phyloP scores from a whole-genome alignment of 2,797 vertebrate species.

The Acipenser oxyrinchus region DNA sequence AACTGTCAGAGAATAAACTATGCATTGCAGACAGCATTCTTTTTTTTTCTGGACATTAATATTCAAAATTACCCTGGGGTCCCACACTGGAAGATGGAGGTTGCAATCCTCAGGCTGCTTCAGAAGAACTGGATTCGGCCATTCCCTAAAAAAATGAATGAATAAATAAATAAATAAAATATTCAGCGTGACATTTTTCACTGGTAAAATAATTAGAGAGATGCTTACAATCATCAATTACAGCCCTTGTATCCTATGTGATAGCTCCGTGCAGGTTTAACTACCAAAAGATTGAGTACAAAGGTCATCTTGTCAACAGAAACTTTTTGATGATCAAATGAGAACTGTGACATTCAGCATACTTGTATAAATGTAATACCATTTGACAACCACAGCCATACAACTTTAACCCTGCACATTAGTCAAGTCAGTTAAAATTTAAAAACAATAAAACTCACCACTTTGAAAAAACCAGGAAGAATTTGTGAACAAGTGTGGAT shows the following conservation, averaged over 20 bases:
- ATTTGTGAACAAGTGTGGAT: conserved; percentile 96
- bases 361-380: neutral
- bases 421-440: too few relatives aligned
- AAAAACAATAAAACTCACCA: conserved; percentile 67
- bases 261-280: neutral
- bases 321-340: neutral
- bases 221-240: neutral
- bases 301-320: neutral
- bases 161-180: neutral
- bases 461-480: conserved; percentile 99
- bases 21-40: neutral
- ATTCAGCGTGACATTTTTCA: neutral
- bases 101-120: conserved; percentile 77
- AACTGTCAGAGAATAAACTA: neutral
- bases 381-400: neutral
- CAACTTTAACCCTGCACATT: neutral
- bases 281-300: neutral
- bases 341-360: neutral
- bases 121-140: conserved; percentile 79
- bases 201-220: neutral
- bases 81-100: conserved; percentile 83
- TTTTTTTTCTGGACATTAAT: neutral
- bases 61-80: conserved; percentile 70
- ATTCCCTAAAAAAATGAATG: conserved; percentile 62
- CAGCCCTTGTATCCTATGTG: neutral